Evolutionary conservation across 2,888 invertebrate species (phyloP).

Genomic region (Dilophus febrilis): DNA sequence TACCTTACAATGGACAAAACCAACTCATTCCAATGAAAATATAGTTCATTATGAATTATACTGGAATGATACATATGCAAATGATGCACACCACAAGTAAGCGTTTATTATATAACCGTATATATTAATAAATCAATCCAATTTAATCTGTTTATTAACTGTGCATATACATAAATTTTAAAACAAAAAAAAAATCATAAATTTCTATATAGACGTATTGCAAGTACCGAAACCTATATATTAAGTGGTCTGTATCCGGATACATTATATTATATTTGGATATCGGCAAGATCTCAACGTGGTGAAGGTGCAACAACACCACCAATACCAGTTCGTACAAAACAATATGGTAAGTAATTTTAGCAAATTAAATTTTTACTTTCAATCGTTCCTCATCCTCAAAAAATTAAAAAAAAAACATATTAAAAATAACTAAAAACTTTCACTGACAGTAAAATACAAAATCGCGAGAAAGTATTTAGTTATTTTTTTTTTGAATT

Average conservation of each 20-base stretch:
- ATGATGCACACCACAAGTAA: conserved; percentile 70
- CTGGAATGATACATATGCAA: conserved; percentile 92
- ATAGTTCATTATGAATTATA: conserved; percentile 91
- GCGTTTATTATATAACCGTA: conserved; percentile 17
- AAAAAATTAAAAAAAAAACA: no score
- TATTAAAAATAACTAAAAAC: no score
- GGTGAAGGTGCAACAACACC: conserved; percentile 94
- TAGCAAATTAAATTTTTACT: no score
- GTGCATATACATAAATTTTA: neutral
- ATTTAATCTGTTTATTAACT: neutral
- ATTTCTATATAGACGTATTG: conserved; percentile 46
- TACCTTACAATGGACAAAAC: conserved; percentile 82
- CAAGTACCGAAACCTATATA: conserved; percentile 69
- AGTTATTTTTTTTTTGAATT: no score
- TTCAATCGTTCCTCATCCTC: no score
- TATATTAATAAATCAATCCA: neutral
- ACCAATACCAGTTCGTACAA: conserved; percentile 83
- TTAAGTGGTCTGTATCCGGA: conserved; percentile 85
- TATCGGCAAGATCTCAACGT: conserved; percentile 81
- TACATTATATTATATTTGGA: conserved; percentile 91
- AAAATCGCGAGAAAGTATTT: no score
- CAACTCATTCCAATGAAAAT: conserved; percentile 79
- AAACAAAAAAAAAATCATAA: neutral
- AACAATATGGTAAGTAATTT: conserved; percentile 84
- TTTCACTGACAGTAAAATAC: no score